phyloP scores from a whole-genome alignment of 2,888 invertebrate species.

The Agonum fuliginosum region DNA sequence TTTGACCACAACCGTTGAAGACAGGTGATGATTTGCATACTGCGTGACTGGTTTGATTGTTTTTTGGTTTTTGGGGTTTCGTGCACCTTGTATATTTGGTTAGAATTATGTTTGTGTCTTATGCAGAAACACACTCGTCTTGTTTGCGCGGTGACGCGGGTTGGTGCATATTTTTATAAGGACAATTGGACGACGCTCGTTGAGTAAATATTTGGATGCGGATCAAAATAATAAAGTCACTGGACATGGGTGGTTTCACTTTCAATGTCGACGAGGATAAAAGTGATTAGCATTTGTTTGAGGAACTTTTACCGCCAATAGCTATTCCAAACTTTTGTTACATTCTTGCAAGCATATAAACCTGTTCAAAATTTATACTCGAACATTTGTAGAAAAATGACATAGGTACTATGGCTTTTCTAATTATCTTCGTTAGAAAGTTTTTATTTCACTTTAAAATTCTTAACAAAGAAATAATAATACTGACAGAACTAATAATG shows the following conservation, averaged over 20 bases:
- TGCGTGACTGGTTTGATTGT: slow-evolving; percentile 43
- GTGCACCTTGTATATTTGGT: slow-evolving; percentile 35
- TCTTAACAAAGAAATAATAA: too few relatives aligned
- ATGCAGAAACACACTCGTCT: slow-evolving; percentile 20
- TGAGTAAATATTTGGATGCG: slow-evolving; percentile 27
- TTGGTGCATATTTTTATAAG: too few relatives aligned
- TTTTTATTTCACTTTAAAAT: too few relatives aligned
- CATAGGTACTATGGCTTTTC: too few relatives aligned
- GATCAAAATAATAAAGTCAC: slow-evolving; percentile 6
- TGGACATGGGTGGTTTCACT: neutral
- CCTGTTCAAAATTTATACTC: too few relatives aligned
- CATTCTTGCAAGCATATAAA: too few relatives aligned
- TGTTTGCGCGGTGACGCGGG: neutral
- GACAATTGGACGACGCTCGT: slow-evolving; percentile 1
- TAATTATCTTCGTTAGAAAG: too few relatives aligned
- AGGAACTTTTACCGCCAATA: neutral
- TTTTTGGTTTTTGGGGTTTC: slow-evolving; percentile 33
- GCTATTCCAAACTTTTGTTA: neutral
- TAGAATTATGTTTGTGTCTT: slow-evolving; percentile 39
- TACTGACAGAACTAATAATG: too few relatives aligned
- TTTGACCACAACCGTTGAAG: slow-evolving; percentile 46
- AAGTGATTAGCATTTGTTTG: neutral
- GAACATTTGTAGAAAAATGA: too few relatives aligned
- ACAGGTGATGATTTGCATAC: slow-evolving; percentile 53
- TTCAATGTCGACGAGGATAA: neutral